Conservation (phyloP, 2,888 invertebrate genomes). For the Alsophila aescularia region DNA sequence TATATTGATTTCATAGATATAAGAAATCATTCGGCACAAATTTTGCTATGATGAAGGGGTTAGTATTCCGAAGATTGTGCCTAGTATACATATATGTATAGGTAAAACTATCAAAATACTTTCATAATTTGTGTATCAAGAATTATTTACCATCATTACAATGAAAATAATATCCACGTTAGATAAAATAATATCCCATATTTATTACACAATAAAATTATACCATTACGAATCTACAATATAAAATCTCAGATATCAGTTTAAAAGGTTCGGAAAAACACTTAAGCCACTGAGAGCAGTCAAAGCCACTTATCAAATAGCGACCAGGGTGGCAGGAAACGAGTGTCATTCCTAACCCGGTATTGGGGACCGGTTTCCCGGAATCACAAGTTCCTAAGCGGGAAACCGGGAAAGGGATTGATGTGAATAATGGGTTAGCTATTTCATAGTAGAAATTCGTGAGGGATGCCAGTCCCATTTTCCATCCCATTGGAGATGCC, state of each 20-base stretch:
- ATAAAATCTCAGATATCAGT: constrained; percentile 24
- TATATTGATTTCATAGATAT: no score
- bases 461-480: not conserved
- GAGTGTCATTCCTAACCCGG: constrained; percentile 20
- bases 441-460: not conserved
- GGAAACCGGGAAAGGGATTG: not conserved
- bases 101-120: no score
- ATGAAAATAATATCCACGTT: not conserved
- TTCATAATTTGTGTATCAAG: no score
- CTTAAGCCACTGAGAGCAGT: constrained; percentile 31
- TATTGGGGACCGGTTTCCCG: constrained; percentile 8
- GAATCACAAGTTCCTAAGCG: constrained; percentile 6
- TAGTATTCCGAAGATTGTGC: no score
- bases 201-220: no score
- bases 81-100: no score
- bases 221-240: constrained; percentile 18
- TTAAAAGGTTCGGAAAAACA: constrained; percentile 26
- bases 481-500: no score
- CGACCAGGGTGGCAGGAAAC: constrained; percentile 27
- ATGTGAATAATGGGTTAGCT: not conserved
- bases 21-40: no score
- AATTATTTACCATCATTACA: not conserved
- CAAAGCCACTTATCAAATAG: constrained; percentile 35
- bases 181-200: constrained; percentile 6
- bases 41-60: no score